These are phyloP conservation scores for Halcyon smyrnensis DNA, from an alignment of 2,797 vertebrate genomes.

Conservation along the genomic window DNA sequence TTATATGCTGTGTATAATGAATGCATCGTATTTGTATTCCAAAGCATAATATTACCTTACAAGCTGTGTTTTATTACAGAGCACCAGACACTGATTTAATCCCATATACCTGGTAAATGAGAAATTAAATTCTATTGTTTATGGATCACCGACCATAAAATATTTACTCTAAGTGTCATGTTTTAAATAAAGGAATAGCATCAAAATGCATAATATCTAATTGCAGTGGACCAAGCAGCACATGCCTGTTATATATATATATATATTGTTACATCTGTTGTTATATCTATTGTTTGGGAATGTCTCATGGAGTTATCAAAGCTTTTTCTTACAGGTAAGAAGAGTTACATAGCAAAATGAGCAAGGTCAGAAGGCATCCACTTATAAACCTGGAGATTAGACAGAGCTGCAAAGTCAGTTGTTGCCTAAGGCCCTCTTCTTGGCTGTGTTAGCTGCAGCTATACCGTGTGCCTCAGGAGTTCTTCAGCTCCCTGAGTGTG, in stretches of 20 bases:
- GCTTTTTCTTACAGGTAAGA: neutral
- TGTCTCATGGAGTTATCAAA: neutral
- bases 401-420: neutral
- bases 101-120: neutral
- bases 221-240: neutral
- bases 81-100: neutral
- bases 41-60: neutral
- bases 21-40: neutral
- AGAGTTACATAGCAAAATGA: neutral
- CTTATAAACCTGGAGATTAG: neutral
- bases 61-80: constrained; percentile 22
- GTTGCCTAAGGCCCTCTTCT: neutral
- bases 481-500: neutral
- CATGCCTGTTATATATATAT: neutral
- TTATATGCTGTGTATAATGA: constrained; percentile 1
- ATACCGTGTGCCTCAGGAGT: neutral
- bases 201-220: neutral
- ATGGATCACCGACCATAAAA: neutral
- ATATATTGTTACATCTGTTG: neutral
- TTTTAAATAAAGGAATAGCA: constrained; percentile 4
- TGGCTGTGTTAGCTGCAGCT: neutral
- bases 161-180: neutral
- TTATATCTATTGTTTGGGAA: neutral
- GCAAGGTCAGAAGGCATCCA: neutral
- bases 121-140: constrained; percentile 11